A percentile compares a stretch with the other conserved stretches of the same genome.
phyloP scores from a whole-genome alignment of 2,113 vertebrate genomes.

The Rhinopomastus cyanomelas region DNA sequence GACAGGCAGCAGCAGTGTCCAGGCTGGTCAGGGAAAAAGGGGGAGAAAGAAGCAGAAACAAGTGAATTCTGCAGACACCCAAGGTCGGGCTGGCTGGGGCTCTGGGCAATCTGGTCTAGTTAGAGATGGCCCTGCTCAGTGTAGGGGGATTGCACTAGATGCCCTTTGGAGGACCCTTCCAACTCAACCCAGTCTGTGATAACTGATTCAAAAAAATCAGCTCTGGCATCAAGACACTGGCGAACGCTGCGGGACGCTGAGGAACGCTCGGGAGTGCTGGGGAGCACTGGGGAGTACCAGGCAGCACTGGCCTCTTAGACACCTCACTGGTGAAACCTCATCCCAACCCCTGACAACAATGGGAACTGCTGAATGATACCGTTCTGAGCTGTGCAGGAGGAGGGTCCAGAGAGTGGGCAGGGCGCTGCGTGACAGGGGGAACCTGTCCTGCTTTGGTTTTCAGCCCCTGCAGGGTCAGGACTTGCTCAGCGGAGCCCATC shows the following conservation, averaged over 20 bases:
- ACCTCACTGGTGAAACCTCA: not conserved
- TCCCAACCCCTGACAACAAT: rapidly evolving
- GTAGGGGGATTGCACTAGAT: too few species aligned
- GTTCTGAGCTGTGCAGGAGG: slow-evolving; percentile 26
- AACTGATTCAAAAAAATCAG: not conserved
- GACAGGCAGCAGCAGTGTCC: not conserved
- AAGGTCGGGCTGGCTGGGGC: too few species aligned
- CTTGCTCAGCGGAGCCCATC: slow-evolving; percentile 88
- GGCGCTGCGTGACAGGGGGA: slow-evolving; percentile 55
- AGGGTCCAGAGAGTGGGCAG: slow-evolving; percentile 82
- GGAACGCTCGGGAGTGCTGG: too few species aligned
- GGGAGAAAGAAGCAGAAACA: not conserved
- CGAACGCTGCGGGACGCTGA: too few species aligned
- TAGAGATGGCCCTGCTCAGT: too few species aligned
- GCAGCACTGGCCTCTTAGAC: rapidly evolving
- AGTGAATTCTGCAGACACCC: too few species aligned
- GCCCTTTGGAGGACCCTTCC: too few species aligned
- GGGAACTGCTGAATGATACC: slow-evolving; percentile 42
- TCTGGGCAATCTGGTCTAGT: too few species aligned
- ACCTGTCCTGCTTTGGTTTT: slow-evolving; percentile 75
- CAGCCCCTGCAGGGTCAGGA: slow-evolving; percentile 82
- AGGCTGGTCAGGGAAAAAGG: not conserved
- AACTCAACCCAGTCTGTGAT: not conserved
- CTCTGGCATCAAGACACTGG: not conserved
- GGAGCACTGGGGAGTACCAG: too few species aligned